phyloP scores from a whole-genome alignment of 1,140 invertebrate genomes.

The Apis dorsata region DNA sequence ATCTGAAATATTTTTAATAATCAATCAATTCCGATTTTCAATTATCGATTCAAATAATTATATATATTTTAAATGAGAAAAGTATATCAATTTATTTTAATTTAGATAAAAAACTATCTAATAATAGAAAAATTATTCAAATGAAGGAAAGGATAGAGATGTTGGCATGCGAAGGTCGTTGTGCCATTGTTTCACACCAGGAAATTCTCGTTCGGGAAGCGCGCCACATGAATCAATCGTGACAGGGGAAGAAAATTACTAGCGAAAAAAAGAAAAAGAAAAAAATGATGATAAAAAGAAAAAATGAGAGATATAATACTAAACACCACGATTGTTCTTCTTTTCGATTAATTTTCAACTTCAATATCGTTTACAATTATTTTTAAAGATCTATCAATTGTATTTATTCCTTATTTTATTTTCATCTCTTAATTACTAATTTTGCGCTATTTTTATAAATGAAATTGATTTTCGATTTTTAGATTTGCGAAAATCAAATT shows the following conservation, averaged over 20 bases:
- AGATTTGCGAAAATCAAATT: too few species aligned
- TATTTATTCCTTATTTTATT: background rate
- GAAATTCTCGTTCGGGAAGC: constrained; percentile 45
- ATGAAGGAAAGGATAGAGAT: constrained; percentile 27
- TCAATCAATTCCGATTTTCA: too few species aligned
- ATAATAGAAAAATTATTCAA: background rate
- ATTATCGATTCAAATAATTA: too few species aligned
- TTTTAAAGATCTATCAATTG: background rate
- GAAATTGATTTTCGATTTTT: too few species aligned
- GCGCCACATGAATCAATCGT: background rate
- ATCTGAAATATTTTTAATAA: too few species aligned
- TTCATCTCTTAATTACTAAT: fast-evolving
- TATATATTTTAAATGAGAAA: too few species aligned
- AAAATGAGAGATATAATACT: background rate
- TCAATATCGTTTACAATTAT: too few species aligned
- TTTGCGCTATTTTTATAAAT: too few species aligned
- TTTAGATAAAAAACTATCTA: too few species aligned
- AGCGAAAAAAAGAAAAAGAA: too few species aligned
- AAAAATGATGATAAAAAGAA: background rate
- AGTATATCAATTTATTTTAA: too few species aligned
- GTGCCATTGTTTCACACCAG: constrained; percentile 59
- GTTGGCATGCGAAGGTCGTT: constrained; percentile 58
- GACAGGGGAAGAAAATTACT: too few species aligned
- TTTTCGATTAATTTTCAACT: background rate
- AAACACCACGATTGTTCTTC: background rate